Conservation (phyloP, 1,140 invertebrate species). For the Saccostrea glomerata region DNA sequence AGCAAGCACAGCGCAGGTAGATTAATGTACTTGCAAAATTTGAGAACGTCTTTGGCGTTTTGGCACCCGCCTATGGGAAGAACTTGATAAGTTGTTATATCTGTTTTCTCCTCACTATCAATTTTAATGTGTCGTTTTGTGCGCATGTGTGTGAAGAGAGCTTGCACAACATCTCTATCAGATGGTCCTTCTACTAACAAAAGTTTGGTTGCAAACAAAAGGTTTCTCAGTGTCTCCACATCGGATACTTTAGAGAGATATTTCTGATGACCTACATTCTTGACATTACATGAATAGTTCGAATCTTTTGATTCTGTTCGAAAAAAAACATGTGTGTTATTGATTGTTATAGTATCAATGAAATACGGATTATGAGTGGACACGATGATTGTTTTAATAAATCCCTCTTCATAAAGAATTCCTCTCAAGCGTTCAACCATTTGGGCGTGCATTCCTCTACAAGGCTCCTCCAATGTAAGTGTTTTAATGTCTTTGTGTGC, state of each 20-base stretch:
- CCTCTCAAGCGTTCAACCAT: conserved; percentile 42
- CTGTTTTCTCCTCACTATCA: not conserved
- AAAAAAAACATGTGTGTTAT: not conserved
- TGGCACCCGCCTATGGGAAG: not conserved
- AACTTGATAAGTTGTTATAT: not conserved
- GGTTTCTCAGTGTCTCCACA: not conserved
- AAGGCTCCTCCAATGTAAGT: conserved; percentile 43
- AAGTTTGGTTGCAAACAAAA: not conserved
- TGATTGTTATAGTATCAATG: conserved; percentile 3
- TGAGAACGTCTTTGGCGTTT: not conserved
- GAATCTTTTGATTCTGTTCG: not conserved
- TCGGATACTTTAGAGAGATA: not conserved
- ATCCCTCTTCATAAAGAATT: not conserved
- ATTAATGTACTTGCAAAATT: not conserved
- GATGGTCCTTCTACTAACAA: not conserved
- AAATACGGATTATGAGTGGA: conserved; percentile 12
- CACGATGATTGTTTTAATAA: conserved; percentile 5
- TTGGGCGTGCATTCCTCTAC: too few species aligned
- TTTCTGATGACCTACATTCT: too few species aligned
- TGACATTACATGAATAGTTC: too few species aligned
- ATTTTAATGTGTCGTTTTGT: too few species aligned
- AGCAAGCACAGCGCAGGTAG: not conserved
- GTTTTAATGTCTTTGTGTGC: conserved; percentile 16
- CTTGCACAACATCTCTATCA: not conserved
- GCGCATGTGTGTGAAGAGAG: not conserved